Base-by-base conservation (phyloP, 1,140 invertebrate species). In the Patella vulgata region DNA sequence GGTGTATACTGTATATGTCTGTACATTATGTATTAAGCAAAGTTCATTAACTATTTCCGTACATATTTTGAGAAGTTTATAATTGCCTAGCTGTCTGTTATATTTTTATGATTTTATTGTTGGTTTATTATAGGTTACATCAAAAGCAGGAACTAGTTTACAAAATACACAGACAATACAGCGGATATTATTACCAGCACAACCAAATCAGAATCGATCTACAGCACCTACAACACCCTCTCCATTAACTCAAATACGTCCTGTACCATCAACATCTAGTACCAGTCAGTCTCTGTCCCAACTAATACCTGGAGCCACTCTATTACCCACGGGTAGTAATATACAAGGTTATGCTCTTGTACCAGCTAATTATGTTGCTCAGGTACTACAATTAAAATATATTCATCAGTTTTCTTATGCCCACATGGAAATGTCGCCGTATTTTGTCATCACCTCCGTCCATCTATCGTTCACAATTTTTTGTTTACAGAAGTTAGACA, bases 291-390 rank as follows among this genome's bases (percentile, higher is more conserved):
- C 33, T 36, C 66, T 88, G 14, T 84, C 81, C 65, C 85, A 86
- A 60, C 71, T 88, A 33, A 5, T 36, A 36, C 83, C 86, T 1
- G 82, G 73, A 19, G 74, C 74, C 42, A 86, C 80, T 21, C 69
- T 88, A 0, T 85, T 89, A 28, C 68, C 89, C 40, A 86, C 87
- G 1, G 80, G 86, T 1, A 83, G 83, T 68, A 80, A 82, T 8
- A 46, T 80, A 11, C 80, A 79, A 44, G 84, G 87, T 58, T 86
- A 88, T 81, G 88, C 89, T 23, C 85, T 89, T 61, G 80, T 90
- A 23, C 88, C 88, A 43, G 87, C 89, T 25, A 87, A 88, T 54
- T 89, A 88, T 79, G 83, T 89, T 50, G 85, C 88, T 63, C 85
- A 86, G 73, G 77, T 81, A 65, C 39, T 50, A 46, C 12, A 6